Conservation (phyloP, 2,888 invertebrate genomes). For the Notodonta dromedarius region DNA sequence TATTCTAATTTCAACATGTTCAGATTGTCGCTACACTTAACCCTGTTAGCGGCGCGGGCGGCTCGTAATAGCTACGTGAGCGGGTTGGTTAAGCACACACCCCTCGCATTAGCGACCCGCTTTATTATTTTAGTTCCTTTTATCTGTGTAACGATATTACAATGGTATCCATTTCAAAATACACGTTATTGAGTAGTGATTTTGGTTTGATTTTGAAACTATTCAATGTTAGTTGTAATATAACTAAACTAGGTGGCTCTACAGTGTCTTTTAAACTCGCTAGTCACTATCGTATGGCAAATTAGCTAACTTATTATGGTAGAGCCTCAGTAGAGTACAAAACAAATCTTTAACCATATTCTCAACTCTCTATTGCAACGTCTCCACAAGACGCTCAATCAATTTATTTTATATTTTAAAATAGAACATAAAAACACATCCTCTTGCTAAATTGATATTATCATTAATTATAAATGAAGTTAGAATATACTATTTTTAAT, state of each 20-base stretch:
- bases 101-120: conserved; percentile 12
- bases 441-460: no score
- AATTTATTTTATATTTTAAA: no score
- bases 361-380: no score
- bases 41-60: conserved; percentile 14
- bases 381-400: no score
- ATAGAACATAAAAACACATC: no score
- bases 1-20: conserved; percentile 15
- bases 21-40: conserved; percentile 13
- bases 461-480: no score
- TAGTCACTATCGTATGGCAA: no score
- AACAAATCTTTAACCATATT: no score
- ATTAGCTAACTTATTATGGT: no score
- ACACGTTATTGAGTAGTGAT: not conserved
- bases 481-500: not conserved
- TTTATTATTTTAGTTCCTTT: conserved; percentile 29
- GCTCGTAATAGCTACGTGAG: conserved; percentile 14
- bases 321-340: no score
- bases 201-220: not conserved
- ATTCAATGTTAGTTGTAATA: not conserved
- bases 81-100: conserved; percentile 16
- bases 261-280: no score
- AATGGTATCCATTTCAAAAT: conserved; percentile 4
- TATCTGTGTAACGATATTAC: conserved; percentile 13
- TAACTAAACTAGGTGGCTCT: no score